Conservation (phyloP, 1,140 invertebrate genomes). For the Chymomyza costata region DNA sequence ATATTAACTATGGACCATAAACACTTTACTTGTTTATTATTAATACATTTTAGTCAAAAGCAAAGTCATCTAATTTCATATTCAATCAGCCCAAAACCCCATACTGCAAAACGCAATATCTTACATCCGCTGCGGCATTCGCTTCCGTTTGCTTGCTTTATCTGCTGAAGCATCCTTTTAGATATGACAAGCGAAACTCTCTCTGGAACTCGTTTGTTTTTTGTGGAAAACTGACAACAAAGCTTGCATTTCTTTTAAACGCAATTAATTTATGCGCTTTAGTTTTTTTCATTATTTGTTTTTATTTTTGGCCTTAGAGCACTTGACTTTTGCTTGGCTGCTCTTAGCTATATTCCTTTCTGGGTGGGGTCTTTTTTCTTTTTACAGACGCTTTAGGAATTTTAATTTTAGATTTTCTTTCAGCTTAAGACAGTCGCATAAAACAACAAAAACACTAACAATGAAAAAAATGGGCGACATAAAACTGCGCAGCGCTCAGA, state of each 20-base stretch:
- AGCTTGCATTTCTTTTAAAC: conserved; percentile 30
- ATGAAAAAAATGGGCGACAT: conserved; percentile 37
- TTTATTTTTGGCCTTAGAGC: conserved; percentile 19
- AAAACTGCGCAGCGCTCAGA: conserved; percentile 30
- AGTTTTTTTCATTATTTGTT: conserved; percentile 17
- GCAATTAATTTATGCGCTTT: conserved; percentile 73
- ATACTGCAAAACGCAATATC: neutral
- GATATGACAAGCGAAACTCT: conserved; percentile 33
- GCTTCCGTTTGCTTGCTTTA: conserved; percentile 65
- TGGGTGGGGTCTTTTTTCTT: conserved; percentile 6
- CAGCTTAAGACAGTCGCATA: conserved; percentile 24
- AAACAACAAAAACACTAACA: conserved; percentile 11
- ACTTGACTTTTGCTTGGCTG: conserved; percentile 55
- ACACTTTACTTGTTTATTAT: conserved; percentile 53
- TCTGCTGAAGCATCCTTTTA: conserved; percentile 29
- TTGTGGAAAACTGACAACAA: conserved; percentile 29
- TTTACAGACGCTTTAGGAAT: conserved; percentile 62
- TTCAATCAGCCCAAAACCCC: conserved; percentile 43
- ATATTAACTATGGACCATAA: too few species aligned
- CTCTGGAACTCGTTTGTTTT: conserved; percentile 17
- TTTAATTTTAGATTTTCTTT: conserved; percentile 68
- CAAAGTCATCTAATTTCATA: conserved; percentile 49
- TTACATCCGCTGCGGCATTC: conserved; percentile 62
- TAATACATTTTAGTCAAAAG: conserved; percentile 42
- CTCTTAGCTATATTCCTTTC: conserved; percentile 8